A percentile compares a stretch with the other conserved stretches of the same genome.
Evolutionary conservation across 1,140 invertebrate species (phyloP).

Genomic region (Samia ricini): DNA sequence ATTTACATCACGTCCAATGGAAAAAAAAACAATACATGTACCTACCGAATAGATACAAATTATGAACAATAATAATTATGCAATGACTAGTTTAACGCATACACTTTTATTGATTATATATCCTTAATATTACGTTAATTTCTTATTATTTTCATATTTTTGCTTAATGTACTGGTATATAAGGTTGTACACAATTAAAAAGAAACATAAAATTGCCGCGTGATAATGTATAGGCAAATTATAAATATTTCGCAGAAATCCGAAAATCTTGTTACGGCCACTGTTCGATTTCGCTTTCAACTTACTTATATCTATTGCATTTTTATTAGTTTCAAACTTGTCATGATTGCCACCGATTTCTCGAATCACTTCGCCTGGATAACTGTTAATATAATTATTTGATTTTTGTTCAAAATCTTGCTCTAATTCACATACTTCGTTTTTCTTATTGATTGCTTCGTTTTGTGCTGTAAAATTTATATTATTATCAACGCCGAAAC

Average conservation of each 20-base stretch:
- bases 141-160: constrained; percentile 50
- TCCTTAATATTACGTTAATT: constrained; percentile 29
- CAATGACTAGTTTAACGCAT: constrained; percentile 49
- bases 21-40: constrained; percentile 12
- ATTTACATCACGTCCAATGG: constrained; percentile 46
- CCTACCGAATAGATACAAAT: constrained; percentile 6
- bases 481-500: constrained; percentile 30
- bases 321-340: background rate
- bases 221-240: constrained; percentile 76
- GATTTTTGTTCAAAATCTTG: constrained; percentile 14
- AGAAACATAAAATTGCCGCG: constrained; percentile 71
- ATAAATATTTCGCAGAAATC: constrained; percentile 57
- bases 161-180: constrained; percentile 72
- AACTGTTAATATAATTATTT: constrained; percentile 13
- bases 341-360: background rate
- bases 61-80: constrained; percentile 23
- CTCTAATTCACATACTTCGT: constrained; percentile 2
- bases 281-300: constrained; percentile 44
- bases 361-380: constrained; percentile 6
- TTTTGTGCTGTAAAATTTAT: constrained; percentile 12
- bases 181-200: constrained; percentile 76
- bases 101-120: constrained; percentile 27
- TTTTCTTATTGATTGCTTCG: background rate
- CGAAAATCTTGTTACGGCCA: constrained; percentile 45
- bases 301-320: constrained; percentile 3